Conservation (phyloP, 2,797 vertebrate species). For the Peromyscus nudipes region DNA sequence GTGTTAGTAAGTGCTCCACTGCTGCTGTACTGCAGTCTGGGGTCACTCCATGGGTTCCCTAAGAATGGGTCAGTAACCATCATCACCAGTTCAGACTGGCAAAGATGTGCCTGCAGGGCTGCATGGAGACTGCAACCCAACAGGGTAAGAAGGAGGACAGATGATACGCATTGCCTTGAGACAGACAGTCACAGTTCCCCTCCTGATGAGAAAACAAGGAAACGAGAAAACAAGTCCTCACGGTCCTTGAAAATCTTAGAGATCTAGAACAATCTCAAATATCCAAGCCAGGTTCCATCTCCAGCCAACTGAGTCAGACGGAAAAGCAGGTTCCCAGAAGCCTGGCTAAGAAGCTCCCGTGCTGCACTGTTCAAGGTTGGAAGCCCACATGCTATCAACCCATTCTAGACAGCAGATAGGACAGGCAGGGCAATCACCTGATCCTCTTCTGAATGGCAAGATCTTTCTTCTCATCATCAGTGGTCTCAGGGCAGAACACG, state of each 20-base stretch:
- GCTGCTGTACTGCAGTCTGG: background rate
- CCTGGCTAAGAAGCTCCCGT: background rate
- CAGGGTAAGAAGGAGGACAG: background rate
- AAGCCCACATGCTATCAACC: background rate
- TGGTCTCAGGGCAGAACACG: conserved; percentile 98
- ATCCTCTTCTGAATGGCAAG: conserved; percentile 95
- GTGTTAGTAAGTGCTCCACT: background rate
- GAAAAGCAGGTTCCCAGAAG: background rate
- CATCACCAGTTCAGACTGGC: background rate
- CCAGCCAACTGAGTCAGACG: background rate
- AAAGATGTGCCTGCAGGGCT: background rate
- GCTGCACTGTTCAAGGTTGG: background rate
- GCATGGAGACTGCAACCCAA: background rate
- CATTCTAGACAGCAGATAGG: background rate
- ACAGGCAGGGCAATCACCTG: conserved; percentile 87
- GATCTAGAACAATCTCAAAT: conserved; percentile 20
- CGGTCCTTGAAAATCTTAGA: background rate
- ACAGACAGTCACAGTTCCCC: background rate
- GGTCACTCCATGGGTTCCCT: background rate
- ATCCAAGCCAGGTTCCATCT: background rate
- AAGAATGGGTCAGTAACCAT: background rate
- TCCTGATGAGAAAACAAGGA: background rate
- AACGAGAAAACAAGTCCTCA: background rate
- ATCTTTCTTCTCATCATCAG: conserved; percentile 98
- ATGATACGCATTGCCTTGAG: background rate